A percentile compares a stretch with the other conserved stretches of the same genome.
Evolutionary conservation across 1,140 invertebrate species (phyloP).

Genomic region (Apis cerana): DNA sequence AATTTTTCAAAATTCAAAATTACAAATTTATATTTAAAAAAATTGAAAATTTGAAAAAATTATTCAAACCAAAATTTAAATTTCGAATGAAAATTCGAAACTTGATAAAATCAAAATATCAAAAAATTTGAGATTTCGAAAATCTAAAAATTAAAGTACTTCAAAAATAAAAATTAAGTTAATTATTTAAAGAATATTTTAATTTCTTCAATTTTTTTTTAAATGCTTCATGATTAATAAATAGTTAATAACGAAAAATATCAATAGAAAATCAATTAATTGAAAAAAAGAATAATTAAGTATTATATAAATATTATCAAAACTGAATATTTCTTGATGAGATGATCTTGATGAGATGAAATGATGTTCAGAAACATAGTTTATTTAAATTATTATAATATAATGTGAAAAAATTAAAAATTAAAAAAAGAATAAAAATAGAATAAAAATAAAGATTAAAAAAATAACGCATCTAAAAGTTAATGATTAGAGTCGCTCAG

Average conservation of each 20-base stretch:
- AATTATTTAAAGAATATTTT: neutral
- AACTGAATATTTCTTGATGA: no score
- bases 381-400: no score
- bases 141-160: neutral
- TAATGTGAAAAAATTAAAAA: neutral
- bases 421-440: no score
- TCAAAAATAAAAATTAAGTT: neutral
- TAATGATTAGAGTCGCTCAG: neutral
- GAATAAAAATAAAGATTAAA: no score
- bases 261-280: no score
- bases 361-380: no score
- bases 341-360: no score
- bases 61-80: no score
- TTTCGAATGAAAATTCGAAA: neutral
- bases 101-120: neutral
- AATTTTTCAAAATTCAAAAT: neutral
- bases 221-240: neutral
- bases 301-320: no score
- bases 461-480: neutral
- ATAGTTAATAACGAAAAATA: neutral
- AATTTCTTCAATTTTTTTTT: neutral
- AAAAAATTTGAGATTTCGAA: neutral
- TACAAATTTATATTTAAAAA: neutral
- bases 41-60: no score
- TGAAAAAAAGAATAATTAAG: no score